Percentiles rank a stretch among this genome's conserved stretches.
phyloP scores from a whole-genome alignment of 2,113 vertebrate genomes.

The Misgurnus anguillicaudatus region DNA sequence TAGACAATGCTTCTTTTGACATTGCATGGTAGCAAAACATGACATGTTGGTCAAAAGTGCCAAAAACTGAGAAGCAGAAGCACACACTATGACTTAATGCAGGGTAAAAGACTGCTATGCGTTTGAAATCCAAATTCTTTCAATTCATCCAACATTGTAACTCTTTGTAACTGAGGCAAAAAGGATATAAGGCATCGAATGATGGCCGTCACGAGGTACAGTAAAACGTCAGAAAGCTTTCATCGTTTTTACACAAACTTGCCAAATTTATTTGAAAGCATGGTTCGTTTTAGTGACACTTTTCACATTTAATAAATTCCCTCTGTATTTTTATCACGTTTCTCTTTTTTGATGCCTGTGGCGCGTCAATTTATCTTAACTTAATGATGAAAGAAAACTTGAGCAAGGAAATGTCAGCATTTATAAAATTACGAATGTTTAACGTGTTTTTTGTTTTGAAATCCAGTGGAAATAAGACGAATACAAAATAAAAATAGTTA shows the following conservation, averaged over 20 bases:
- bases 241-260: slow-evolving; percentile 63
- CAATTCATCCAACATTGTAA: slow-evolving; percentile 63
- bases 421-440: neutral
- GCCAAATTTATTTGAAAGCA: slow-evolving; percentile 72
- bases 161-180: slow-evolving; percentile 50
- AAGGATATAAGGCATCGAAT: slow-evolving; percentile 57
- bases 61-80: slow-evolving; percentile 58
- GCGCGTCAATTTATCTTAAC: slow-evolving; percentile 43
- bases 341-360: slow-evolving; percentile 49
- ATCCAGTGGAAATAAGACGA: slow-evolving; percentile 41
- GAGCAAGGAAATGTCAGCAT: neutral
- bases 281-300: slow-evolving; percentile 64
- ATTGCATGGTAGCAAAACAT: slow-evolving; percentile 78
- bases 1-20: slow-evolving; percentile 81
- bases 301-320: slow-evolving; percentile 45
- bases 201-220: slow-evolving; percentile 59
- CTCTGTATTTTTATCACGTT: slow-evolving; percentile 45
- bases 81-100: slow-evolving; percentile 61
- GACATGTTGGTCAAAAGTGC: slow-evolving; percentile 65
- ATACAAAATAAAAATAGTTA: slow-evolving; percentile 55
- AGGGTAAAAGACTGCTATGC: slow-evolving; percentile 56
- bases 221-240: slow-evolving; percentile 64
- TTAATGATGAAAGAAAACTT: slow-evolving; percentile 17
- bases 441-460: neutral
- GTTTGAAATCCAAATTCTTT: slow-evolving; percentile 53